Conservation (phyloP, 2,888 invertebrate species). For the Macrophya annulata region DNA sequence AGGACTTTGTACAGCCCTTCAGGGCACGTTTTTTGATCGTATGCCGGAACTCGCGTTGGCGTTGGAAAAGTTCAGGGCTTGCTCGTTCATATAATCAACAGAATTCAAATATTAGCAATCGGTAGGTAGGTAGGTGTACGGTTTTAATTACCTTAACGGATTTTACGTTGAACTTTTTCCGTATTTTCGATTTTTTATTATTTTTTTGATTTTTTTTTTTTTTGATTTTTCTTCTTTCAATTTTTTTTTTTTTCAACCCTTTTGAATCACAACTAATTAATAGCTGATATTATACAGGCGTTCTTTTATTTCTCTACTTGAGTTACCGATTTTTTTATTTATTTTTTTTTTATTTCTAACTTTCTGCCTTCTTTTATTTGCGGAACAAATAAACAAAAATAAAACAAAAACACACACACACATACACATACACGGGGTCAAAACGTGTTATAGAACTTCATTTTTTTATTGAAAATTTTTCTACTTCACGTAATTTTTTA, state of each 20-base stretch:
- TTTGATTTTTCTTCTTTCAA: not conserved
- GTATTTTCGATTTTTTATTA: too few relatives aligned
- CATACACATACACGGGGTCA: too few relatives aligned
- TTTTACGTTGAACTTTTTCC: not conserved
- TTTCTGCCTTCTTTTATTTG: too few relatives aligned
- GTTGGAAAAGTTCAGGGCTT: not conserved
- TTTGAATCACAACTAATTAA: not conserved
- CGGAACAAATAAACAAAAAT: too few relatives aligned
- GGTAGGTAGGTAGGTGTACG: too few relatives aligned
- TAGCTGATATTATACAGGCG: not conserved
- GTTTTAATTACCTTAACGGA: not conserved
- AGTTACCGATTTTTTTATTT: not conserved
- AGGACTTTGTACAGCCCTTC: constrained; percentile 2
- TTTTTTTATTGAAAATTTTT: too few relatives aligned
- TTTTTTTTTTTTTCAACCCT: not conserved
- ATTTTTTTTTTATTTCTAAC: not conserved
- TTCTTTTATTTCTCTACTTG: not conserved
- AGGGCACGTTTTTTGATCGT: not conserved
- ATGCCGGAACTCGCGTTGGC: not conserved
- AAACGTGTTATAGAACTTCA: too few relatives aligned
- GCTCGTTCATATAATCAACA: constrained; percentile 15
- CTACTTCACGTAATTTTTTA: not conserved
- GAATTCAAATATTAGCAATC: constrained; percentile 22
- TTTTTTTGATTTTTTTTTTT: not conserved
- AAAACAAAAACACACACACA: too few relatives aligned